Conservation (phyloP, 92 coral and sea anemone genomes). For the Porites rus region DNA sequence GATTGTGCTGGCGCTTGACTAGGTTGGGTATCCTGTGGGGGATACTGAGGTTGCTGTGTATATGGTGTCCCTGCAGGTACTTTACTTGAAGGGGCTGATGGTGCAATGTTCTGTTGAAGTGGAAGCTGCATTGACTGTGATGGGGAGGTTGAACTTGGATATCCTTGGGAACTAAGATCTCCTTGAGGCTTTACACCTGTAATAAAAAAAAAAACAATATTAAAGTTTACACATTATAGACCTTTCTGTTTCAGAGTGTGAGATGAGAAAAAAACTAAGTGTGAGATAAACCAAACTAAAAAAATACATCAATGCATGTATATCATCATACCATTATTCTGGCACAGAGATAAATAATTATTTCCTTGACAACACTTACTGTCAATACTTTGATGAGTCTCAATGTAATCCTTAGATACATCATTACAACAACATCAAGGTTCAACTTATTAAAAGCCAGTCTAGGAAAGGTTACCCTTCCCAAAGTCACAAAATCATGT, state of each 20-base stretch:
- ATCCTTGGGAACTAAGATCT: slow-evolving; percentile 49
- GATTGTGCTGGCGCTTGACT: slow-evolving; percentile 22
- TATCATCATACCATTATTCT: too few relatives aligned
- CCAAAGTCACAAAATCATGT: too few relatives aligned
- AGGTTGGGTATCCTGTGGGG: slow-evolving; percentile 40
- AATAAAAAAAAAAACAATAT: too few relatives aligned
- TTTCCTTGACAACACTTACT: too few relatives aligned
- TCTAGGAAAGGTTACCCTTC: too few relatives aligned
- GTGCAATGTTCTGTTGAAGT: slow-evolving; percentile 37
- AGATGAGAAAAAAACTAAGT: neutral
- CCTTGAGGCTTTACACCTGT: slow-evolving; percentile 20
- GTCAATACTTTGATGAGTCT: too few relatives aligned
- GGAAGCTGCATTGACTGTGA: slow-evolving; percentile 40
- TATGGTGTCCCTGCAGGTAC: slow-evolving; percentile 44
- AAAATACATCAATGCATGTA: too few relatives aligned
- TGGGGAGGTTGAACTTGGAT: slow-evolving; percentile 50
- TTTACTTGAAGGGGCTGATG: slow-evolving; percentile 31
- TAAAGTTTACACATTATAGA: neutral
- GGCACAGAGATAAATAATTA: too few relatives aligned
- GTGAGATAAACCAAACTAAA: too few relatives aligned
- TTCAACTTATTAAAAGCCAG: too few relatives aligned
- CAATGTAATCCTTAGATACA: too few relatives aligned
- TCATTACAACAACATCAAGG: too few relatives aligned
- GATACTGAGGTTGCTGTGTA: slow-evolving; percentile 60
- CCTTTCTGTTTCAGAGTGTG: neutral